Base-by-base conservation (phyloP, 2,797 vertebrate species). In the Mormyrops boulengeri region DNA sequence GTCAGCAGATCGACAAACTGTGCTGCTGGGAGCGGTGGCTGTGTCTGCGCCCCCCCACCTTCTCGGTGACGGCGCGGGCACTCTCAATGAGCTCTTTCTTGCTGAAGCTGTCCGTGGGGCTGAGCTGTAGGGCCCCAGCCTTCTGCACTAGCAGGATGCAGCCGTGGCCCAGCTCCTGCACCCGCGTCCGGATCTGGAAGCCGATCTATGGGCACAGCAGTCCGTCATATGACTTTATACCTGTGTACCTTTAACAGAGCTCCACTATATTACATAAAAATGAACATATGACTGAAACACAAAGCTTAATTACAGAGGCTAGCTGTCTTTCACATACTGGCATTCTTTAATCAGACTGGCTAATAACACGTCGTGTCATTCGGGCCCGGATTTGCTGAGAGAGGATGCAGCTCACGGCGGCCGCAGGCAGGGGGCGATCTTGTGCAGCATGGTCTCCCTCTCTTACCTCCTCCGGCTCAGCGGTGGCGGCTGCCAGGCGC, bases 91-190 rank as follows among this genome's bases (percentile, higher is more conserved):
- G 96, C 94, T 99, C 99, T 88, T 97, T 94, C 91, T 99, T 99
- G 91, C 98, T 98, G 93, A 97, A 99, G 92, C 97, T 94, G 90
- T 99, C 99, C 0, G 97, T 97, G 26, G 99, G 99, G 89, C 96
- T 99, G 89, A 98, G 96, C 95, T 99, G 99, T 82, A 99, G 95
- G 3, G 98, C 96, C 47, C 98, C 98, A 0, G 98, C 99, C 94
- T 99, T 99, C 94, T 99, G 99, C n/a, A 99, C 98, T 91, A 99
- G 96, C 92, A 97, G 98, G 93, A 99, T 99, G 84, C 99, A 99
- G 91, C 98, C 97, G 0, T 99, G 99, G 12, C 99, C 99, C 34
- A 99, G 96, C 88, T 99, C 99, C 94, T 99, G 99, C 88, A 99
- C 98, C 0, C 98, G 96, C 0, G 94, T 97, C 93, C 96, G 98